Conservation (phyloP, 2,888 invertebrate species). For the Catocala nupta region DNA sequence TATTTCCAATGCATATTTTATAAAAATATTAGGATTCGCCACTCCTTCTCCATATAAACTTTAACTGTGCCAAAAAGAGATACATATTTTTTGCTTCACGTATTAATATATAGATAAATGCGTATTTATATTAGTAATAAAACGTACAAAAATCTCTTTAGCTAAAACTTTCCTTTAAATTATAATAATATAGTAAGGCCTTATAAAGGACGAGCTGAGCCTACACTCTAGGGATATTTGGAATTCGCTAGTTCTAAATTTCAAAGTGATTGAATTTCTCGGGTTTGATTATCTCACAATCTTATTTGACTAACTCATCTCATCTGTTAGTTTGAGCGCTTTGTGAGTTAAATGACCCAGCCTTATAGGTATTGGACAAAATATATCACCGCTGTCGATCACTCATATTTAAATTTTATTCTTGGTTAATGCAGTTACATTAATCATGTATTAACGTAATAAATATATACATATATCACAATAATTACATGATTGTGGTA, state of each 20-base stretch:
- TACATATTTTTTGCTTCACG: too few relatives aligned
- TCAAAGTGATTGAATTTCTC: conserved; percentile 50
- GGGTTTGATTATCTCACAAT: conserved; percentile 48
- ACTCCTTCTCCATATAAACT: too few relatives aligned
- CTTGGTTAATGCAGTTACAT: too few relatives aligned
- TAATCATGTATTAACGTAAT: too few relatives aligned
- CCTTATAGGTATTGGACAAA: neutral
- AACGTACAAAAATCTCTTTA: neutral
- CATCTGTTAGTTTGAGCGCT: conserved; percentile 35
- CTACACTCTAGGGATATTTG: conserved; percentile 40
- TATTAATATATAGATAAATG: too few relatives aligned
- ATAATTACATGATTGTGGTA: too few relatives aligned
- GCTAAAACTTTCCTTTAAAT: conserved; percentile 13
- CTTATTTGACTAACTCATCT: conserved; percentile 44
- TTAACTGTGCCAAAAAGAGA: too few relatives aligned
- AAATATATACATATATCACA: too few relatives aligned
- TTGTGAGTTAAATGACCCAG: conserved; percentile 18
- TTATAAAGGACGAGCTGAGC: conserved; percentile 30
- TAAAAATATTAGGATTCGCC: too few relatives aligned
- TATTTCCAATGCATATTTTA: too few relatives aligned
- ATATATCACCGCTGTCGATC: neutral
- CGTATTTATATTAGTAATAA: too few relatives aligned
- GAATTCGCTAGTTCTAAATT: conserved; percentile 45
- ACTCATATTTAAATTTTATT: too few relatives aligned
- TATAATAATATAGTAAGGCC: conserved; percentile 14